phyloP scores from a whole-genome alignment of 2,113 vertebrate genomes.

The Alexandromys fortis region DNA sequence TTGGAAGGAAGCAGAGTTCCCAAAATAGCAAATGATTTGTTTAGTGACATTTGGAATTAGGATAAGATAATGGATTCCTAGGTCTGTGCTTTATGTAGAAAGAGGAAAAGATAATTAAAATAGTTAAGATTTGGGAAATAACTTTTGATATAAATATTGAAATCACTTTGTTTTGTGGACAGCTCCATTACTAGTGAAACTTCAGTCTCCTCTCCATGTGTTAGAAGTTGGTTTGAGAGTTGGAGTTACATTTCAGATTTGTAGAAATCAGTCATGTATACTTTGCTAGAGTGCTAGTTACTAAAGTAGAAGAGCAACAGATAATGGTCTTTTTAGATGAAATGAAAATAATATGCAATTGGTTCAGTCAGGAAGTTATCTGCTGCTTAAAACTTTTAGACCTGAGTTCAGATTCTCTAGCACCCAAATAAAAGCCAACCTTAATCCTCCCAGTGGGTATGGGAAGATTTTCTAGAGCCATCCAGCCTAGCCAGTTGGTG shows the following conservation, averaged over 20 bases:
- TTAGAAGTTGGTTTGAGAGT: background rate
- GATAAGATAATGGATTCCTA: conserved; percentile 26
- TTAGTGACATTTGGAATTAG: conserved; percentile 64
- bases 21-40: conserved; percentile 66
- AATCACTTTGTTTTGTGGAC: background rate
- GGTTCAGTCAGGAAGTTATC: background rate
- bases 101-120: background rate
- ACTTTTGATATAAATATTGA: background rate
- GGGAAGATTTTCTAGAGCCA: background rate
- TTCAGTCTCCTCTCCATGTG: background rate
- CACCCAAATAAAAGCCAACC: background rate
- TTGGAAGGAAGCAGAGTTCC: conserved; percentile 70
- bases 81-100: background rate
- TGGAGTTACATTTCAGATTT: background rate
- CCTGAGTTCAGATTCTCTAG: background rate
- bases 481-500: background rate
- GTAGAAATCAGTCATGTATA: background rate
- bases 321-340: background rate
- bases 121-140: conserved; percentile 18
- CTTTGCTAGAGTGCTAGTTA: background rate
- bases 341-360: background rate
- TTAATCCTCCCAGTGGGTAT: background rate
- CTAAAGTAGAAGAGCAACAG: background rate
- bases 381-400: background rate
- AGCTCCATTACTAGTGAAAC: background rate